Percentiles rank a stretch among this genome's conserved stretches.
phyloP scores from a whole-genome alignment of 2,888 invertebrate species.

The Meta bourneti region DNA sequence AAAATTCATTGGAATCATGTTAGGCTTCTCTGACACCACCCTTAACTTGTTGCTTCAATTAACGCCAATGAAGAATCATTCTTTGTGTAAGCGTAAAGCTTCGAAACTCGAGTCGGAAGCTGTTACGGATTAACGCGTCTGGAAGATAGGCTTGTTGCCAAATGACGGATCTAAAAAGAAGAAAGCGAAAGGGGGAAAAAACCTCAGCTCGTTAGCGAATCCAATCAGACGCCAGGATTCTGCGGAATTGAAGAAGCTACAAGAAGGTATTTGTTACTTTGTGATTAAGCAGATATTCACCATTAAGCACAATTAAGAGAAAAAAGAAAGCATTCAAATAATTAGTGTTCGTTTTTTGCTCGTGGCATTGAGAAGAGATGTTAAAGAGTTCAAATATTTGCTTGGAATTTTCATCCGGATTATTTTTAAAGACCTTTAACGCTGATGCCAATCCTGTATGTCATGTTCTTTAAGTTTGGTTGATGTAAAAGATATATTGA shows the following conservation, averaged over 20 bases:
- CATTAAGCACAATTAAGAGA: not conserved
- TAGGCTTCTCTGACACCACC: not conserved
- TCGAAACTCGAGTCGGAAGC: not conserved
- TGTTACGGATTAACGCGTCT: slow-evolving; percentile 6
- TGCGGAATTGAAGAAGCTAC: not conserved
- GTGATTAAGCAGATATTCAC: slow-evolving; percentile 1
- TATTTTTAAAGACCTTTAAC: too few relatives aligned
- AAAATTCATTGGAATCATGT: too few relatives aligned
- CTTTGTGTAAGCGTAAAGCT: not conserved
- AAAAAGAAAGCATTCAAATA: not conserved
- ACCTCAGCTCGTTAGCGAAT: slow-evolving; percentile 35
- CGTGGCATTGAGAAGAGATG: too few relatives aligned
- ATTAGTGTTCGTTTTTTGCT: not conserved
- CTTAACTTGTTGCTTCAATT: slow-evolving; percentile 13
- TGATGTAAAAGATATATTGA: too few relatives aligned
- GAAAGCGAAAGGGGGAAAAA: not conserved
- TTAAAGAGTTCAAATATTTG: too few relatives aligned
- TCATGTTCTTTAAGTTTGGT: too few relatives aligned
- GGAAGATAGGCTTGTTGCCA: slow-evolving; percentile 44
- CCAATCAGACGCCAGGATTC: slow-evolving; percentile 9
- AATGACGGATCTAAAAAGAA: not conserved
- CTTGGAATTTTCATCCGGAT: too few relatives aligned
- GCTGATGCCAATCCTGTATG: too few relatives aligned
- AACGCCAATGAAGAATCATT: slow-evolving; percentile 1
- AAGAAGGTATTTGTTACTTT: slow-evolving; percentile 25